Percentiles rank a stretch among this genome's conserved stretches.
Evolutionary conservation across 1,140 invertebrate species (phyloP).

Genomic region (Drosophila virilis): DNA sequence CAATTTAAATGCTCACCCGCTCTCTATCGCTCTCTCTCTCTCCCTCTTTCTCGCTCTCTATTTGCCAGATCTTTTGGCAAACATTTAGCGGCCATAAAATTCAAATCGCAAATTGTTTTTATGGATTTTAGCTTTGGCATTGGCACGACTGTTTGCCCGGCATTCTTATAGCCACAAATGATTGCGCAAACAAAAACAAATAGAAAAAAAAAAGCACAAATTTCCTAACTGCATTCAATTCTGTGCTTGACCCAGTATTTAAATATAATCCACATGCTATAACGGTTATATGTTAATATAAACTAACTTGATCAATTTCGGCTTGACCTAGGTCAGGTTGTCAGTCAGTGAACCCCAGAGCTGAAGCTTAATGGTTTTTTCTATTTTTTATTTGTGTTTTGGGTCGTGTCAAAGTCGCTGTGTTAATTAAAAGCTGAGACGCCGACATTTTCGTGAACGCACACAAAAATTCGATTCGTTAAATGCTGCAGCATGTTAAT

Average conservation of each 20-base stretch:
- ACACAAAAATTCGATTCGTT: conserved; percentile 36
- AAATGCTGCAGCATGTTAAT: conserved; percentile 68
- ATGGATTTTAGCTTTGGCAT: conserved; percentile 53
- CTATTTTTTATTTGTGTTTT: conserved; percentile 6
- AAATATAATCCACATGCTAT: neutral
- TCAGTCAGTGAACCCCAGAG: conserved; percentile 62
- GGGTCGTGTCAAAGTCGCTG: conserved; percentile 44
- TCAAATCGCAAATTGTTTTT: conserved; percentile 46
- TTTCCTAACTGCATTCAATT: conserved; percentile 3
- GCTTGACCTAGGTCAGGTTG: conserved; percentile 69
- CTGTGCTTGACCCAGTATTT: conserved; percentile 46
- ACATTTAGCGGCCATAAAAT: conserved; percentile 61
- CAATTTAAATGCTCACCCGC: neutral
- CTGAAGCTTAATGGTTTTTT: neutral
- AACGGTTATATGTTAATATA: neutral
- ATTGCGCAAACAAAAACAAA: conserved; percentile 1
- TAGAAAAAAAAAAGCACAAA: neutral
- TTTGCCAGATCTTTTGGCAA: conserved; percentile 44
- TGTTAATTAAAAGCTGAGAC: conserved; percentile 33
- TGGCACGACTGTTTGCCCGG: conserved; percentile 21
- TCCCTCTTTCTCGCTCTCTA: neutral
- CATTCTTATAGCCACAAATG: conserved; percentile 20
- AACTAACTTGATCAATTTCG: conserved; percentile 18
- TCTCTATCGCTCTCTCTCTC: conserved; percentile 17
- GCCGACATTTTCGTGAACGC: conserved; percentile 14